phyloP scores from a whole-genome alignment of 2,888 invertebrate species.

The Hydraecia micacea region DNA sequence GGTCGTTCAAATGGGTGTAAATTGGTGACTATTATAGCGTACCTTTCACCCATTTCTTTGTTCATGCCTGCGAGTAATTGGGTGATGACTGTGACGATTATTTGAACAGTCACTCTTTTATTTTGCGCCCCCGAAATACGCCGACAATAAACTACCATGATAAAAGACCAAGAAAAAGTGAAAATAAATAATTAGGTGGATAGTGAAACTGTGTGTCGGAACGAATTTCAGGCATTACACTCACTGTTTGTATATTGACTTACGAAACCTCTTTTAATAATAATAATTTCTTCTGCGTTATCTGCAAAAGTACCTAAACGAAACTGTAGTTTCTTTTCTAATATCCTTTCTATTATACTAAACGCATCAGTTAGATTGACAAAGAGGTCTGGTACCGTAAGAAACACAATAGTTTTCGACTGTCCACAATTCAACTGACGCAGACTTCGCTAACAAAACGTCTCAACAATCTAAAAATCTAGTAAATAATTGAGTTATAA shows the following conservation, averaged over 20 bases:
- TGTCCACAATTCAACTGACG: constrained; percentile 36
- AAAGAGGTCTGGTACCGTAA: constrained; percentile 25
- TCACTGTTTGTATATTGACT: not conserved
- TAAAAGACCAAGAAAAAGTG: constrained; percentile 47
- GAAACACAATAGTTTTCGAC: constrained; percentile 46
- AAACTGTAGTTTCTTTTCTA: constrained; percentile 21
- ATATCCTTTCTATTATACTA: constrained; percentile 2
- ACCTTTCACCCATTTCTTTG: constrained; percentile 82
- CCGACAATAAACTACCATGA: constrained; percentile 40
- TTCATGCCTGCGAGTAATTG: constrained; percentile 69
- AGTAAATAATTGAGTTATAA: constrained; percentile 67
- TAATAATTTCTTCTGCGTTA: constrained; percentile 24
- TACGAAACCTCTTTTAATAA: constrained; percentile 7
- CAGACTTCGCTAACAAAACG: constrained; percentile 45
- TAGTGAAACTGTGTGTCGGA: constrained; percentile 15
- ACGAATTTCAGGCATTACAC: constrained; percentile 20
- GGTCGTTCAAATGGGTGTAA: constrained; percentile 78
- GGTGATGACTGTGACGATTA: constrained; percentile 62
- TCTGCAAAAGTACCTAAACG: constrained; percentile 32
- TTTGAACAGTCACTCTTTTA: constrained; percentile 67
- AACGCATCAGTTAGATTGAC: constrained; percentile 25
- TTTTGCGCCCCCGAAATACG: constrained; percentile 49
- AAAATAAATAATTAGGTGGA: constrained; percentile 50
- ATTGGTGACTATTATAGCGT: constrained; percentile 78
- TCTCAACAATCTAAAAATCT: constrained; percentile 60